Percentiles rank a stretch among this genome's conserved stretches.
Evolutionary conservation across 2,113 vertebrate species (phyloP).

Genomic region (Lepisosteus oculatus): DNA sequence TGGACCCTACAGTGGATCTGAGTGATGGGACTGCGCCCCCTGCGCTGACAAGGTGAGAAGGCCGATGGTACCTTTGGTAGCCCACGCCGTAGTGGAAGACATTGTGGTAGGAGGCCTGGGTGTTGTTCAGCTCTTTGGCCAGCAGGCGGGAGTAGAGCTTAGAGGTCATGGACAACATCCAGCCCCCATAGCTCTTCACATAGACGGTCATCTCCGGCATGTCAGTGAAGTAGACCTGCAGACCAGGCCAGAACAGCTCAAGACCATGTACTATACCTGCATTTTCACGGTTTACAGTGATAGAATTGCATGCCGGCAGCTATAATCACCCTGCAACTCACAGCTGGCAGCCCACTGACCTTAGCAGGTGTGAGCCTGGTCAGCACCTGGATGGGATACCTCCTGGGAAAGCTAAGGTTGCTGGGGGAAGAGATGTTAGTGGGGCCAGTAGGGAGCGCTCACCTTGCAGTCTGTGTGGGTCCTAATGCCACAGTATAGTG

Average conservation of each 20-base stretch:
- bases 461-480: no score
- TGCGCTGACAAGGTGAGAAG: not conserved
- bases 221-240: conserved; percentile 52
- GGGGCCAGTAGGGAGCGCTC: no score
- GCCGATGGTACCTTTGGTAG: conserved; percentile 60
- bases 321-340: no score
- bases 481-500: no score
- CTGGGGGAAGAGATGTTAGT: no score
- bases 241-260: not conserved
- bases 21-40: no score
- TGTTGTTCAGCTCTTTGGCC: conserved; percentile 30
- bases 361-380: no score
- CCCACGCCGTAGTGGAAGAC: conserved; percentile 40
- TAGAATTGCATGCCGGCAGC: not conserved
- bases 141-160: conserved; percentile 8
- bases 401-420: no score
- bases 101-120: conserved; percentile 34
- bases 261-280: not conserved
- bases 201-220: conserved; percentile 46
- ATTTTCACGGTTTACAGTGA: not conserved
- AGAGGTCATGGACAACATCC: conserved; percentile 38
- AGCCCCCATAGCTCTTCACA: conserved; percentile 46
- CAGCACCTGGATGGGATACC: no score
- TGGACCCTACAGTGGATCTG: not conserved
- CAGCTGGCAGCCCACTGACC: no score